Evolutionary conservation across 2,888 invertebrate genomes (phyloP).

Genomic region (Pegoplata infirma): DNA sequence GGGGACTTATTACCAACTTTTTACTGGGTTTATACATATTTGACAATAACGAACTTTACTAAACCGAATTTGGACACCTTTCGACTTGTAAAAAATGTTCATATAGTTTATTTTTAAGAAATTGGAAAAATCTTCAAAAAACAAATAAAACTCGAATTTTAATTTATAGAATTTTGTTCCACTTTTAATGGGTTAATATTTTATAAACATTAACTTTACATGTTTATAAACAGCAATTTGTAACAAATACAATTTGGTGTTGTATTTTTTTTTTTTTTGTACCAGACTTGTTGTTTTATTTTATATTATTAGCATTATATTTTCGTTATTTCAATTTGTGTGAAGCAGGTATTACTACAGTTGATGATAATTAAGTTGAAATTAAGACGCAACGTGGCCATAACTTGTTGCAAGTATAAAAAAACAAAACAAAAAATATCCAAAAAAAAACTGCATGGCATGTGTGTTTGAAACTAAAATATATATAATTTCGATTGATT

Average conservation of each 20-base stretch:
- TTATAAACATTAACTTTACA: conserved; percentile 18
- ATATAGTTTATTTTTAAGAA: too few species aligned
- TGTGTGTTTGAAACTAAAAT: not conserved
- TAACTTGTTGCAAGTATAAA: conserved; percentile 38
- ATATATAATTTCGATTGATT: not conserved
- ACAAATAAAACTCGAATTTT: too few species aligned
- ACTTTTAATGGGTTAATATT: conserved; percentile 34
- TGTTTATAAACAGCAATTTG: conserved; percentile 51
- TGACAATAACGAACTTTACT: too few species aligned
- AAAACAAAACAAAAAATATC: not conserved
- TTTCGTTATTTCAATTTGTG: conserved; percentile 3
- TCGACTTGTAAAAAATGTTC: too few species aligned
- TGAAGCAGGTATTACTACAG: conserved; percentile 25
- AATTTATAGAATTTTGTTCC: too few species aligned
- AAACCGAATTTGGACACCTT: too few species aligned
- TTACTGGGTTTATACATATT: too few species aligned
- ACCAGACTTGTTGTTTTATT: conserved; percentile 25
- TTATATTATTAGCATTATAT: conserved; percentile 12
- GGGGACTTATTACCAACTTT: too few species aligned
- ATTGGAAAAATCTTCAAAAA: too few species aligned
- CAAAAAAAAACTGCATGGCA: conserved; percentile 14
- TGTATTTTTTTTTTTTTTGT: too few species aligned
- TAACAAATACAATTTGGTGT: conserved; percentile 33
- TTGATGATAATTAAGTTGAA: conserved; percentile 48
- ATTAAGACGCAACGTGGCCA: conserved; percentile 48